phyloP scores from a whole-genome alignment of 1,140 invertebrate genomes.

The Tetraneura akinire region DNA sequence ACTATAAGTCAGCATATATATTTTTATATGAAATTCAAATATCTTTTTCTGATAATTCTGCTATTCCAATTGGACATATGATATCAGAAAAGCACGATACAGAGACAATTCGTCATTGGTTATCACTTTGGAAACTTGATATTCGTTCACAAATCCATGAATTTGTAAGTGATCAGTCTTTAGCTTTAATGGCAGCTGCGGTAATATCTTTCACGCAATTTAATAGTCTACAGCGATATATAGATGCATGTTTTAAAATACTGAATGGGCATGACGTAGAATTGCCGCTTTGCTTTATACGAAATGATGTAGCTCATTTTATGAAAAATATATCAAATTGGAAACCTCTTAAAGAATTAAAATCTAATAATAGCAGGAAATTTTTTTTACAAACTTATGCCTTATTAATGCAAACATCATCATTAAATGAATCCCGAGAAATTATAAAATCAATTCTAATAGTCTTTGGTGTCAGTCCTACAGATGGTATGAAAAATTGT shows the following conservation, averaged over 20 bases:
- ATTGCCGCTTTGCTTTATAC: not conserved
- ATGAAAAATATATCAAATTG: not conserved
- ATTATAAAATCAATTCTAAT: not conserved
- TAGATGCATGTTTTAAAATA: not conserved
- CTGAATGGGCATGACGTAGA: not conserved
- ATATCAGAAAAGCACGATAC: not conserved
- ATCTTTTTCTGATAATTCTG: not conserved
- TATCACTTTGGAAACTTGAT: not conserved
- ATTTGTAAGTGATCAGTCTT: not conserved
- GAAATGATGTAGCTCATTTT: conserved; percentile 1
- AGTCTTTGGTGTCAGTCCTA: not conserved
- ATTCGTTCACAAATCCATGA: not conserved
- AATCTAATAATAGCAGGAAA: not conserved
- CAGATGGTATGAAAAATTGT: not conserved
- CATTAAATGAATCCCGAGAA: not conserved
- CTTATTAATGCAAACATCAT: not conserved
- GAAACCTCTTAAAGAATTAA: not conserved
- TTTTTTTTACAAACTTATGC: not conserved
- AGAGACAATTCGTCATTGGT: not conserved
- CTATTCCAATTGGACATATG: not conserved
- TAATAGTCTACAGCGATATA: not conserved
- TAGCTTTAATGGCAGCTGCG: not conserved
- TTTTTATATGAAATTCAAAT: not conserved
- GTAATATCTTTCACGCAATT: not conserved
- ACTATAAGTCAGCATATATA: not conserved